Evolutionary conservation across 1,140 invertebrate species (phyloP).

Genomic region (Drosophila yakuba): DNA sequence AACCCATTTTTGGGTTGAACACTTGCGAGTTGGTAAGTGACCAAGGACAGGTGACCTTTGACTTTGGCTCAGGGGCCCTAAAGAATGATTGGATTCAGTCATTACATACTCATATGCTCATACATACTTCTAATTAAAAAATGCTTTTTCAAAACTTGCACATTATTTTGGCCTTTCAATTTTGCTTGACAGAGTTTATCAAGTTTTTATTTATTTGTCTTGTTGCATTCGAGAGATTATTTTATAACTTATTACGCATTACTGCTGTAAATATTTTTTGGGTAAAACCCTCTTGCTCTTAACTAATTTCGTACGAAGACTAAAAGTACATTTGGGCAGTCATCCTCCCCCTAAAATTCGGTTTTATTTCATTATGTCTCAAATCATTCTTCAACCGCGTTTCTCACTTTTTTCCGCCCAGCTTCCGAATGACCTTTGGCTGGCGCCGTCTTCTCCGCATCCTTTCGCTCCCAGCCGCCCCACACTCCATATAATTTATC

Average conservation of each 20-base stretch:
- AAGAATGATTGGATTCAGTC: background rate
- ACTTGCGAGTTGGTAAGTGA: conserved; percentile 19
- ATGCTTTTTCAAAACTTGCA: too few relatives aligned
- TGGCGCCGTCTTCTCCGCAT: conserved; percentile 52
- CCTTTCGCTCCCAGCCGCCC: conserved; percentile 13
- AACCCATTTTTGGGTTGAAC: conserved; percentile 38
- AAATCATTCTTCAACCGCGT: conserved; percentile 17
- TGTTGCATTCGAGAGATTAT: too few relatives aligned
- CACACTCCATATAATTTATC: conserved; percentile 56
- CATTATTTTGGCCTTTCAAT: too few relatives aligned
- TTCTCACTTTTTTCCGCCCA: conserved; percentile 9
- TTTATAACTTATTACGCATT: too few relatives aligned
- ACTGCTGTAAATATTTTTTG: too few relatives aligned
- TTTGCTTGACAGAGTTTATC: too few relatives aligned
- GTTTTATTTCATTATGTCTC: conserved; percentile 33
- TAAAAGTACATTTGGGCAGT: conserved; percentile 7
- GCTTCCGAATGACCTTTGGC: conserved; percentile 55
- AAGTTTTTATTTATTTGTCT: too few relatives aligned
- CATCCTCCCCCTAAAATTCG: conserved; percentile 7
- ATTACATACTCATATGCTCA: too few relatives aligned
- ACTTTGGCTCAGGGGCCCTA: background rate
- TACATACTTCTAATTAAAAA: too few relatives aligned
- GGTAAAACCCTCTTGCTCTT: background rate
- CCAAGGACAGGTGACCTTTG: conserved; percentile 41
- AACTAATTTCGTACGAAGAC: background rate